These are phyloP conservation scores for Stegophylla sp. DNA, from an alignment of 2,888 invertebrate genomes.

Conservation along the genomic window DNA sequence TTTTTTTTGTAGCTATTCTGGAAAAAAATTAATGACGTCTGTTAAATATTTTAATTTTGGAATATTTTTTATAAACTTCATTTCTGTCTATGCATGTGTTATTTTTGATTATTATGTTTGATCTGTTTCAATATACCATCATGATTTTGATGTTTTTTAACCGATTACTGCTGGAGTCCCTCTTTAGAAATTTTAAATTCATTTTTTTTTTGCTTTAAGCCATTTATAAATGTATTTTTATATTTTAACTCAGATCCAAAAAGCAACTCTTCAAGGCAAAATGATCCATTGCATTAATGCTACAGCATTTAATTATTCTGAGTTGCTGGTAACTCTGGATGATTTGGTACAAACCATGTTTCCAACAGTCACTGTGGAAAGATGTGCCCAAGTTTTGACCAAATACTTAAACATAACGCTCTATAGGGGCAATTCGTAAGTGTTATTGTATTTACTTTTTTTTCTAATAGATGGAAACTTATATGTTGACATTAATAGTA, in stretches of 20 bases:
- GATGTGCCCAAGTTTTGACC: slow-evolving; percentile 78
- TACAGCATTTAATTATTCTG: slow-evolving; percentile 82
- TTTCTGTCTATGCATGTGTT: too few relatives aligned
- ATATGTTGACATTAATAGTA: too few relatives aligned
- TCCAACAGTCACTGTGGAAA: slow-evolving; percentile 76
- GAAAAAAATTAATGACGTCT: too few relatives aligned
- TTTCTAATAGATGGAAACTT: background rate
- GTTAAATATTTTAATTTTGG: too few relatives aligned
- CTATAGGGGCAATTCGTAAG: slow-evolving; percentile 84
- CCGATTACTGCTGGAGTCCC: too few relatives aligned
- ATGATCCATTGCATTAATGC: slow-evolving; percentile 87
- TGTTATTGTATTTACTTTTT: slow-evolving; percentile 62
- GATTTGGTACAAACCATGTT: slow-evolving; percentile 84
- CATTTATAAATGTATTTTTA: background rate
- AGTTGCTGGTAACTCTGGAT: slow-evolving; percentile 81
- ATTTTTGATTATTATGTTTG: too few relatives aligned
- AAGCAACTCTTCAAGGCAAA: slow-evolving; percentile 79
- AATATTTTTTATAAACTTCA: too few relatives aligned
- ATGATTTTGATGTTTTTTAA: too few relatives aligned
- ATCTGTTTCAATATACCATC: too few relatives aligned
- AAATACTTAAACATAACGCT: slow-evolving; percentile 81
- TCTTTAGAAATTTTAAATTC: too few relatives aligned
- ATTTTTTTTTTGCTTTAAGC: background rate
- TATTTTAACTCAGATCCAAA: slow-evolving; percentile 71
- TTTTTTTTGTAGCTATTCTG: too few relatives aligned